These are phyloP conservation scores for Anomalospiza imberbis DNA, from an alignment of 2,797 vertebrate species.

Conservation along the genomic window DNA sequence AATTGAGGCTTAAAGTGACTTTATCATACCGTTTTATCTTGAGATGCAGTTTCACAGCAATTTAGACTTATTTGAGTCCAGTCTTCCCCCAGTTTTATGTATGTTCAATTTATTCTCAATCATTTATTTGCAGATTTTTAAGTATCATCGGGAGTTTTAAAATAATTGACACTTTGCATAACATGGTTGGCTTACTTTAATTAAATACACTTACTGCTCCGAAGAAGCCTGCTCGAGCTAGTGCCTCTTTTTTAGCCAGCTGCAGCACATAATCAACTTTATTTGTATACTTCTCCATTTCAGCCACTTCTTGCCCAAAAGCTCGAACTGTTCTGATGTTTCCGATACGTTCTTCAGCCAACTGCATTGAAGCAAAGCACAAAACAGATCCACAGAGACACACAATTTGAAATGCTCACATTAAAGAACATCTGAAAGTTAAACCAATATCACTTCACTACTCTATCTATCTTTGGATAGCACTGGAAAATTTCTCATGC, in stretches of 20 bases:
- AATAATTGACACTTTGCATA: background rate
- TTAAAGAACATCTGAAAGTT: background rate
- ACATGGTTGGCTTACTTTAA: background rate
- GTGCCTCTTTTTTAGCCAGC: constrained; percentile 86
- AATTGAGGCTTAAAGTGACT: background rate
- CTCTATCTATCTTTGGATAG: background rate
- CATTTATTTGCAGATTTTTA: background rate
- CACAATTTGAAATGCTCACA: background rate
- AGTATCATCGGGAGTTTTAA: background rate
- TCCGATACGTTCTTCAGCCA: constrained; percentile 94
- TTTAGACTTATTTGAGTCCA: background rate
- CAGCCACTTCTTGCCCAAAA: constrained; percentile 90
- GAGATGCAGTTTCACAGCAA: background rate
- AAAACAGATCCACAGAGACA: background rate
- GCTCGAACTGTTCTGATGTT: constrained; percentile 93
- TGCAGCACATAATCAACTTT: constrained; percentile 82
- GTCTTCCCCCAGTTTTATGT: background rate
- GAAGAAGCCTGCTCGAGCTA: constrained; percentile 88
- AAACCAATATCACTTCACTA: background rate
- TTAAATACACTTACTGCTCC: constrained; percentile 83
- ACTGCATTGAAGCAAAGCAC: constrained; percentile 68
- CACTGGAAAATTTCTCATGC: background rate
- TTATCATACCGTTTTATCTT: background rate
- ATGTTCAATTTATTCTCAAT: background rate
- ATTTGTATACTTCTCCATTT: constrained; percentile 81